A percentile compares a stretch with the other conserved stretches of the same genome.
These are phyloP conservation scores for Lepilemur septentrionalis DNA, from an alignment of 2,797 vertebrate genomes.

Conservation along the genomic window DNA sequence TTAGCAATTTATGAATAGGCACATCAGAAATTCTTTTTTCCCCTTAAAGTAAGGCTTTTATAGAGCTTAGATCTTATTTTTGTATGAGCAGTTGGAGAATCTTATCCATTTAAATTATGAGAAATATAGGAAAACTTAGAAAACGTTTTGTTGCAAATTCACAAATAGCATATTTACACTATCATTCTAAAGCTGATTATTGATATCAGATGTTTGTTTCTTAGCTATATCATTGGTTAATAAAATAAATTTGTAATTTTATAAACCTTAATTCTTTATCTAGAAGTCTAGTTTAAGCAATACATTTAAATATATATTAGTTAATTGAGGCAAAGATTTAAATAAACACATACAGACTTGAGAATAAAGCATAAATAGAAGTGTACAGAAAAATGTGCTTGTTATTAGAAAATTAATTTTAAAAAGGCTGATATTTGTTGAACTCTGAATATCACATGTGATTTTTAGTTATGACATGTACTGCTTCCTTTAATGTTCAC, in stretches of 20 bases:
- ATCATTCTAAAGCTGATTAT: not conserved
- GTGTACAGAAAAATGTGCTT: not conserved
- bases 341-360: not conserved
- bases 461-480: not conserved
- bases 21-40: not conserved
- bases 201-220: not conserved
- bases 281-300: not conserved
- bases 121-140: not conserved
- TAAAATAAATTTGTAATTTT: constrained; percentile 26
- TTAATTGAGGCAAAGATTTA: not conserved
- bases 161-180: not conserved
- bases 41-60: not conserved
- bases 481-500: not conserved
- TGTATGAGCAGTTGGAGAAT: not conserved
- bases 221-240: not conserved
- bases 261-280: not conserved
- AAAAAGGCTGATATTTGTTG: not conserved
- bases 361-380: constrained; percentile 8
- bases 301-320: not conserved
- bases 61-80: not conserved
- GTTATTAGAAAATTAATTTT: not conserved
- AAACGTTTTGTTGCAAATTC: not conserved
- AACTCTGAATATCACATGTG: not conserved
- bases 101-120: not conserved
- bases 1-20: not conserved